Percentiles rank a stretch among this genome's conserved stretches.
Evolutionary conservation across 2,113 vertebrate species (phyloP).

Genomic region (Melanerpes aurifrons): DNA sequence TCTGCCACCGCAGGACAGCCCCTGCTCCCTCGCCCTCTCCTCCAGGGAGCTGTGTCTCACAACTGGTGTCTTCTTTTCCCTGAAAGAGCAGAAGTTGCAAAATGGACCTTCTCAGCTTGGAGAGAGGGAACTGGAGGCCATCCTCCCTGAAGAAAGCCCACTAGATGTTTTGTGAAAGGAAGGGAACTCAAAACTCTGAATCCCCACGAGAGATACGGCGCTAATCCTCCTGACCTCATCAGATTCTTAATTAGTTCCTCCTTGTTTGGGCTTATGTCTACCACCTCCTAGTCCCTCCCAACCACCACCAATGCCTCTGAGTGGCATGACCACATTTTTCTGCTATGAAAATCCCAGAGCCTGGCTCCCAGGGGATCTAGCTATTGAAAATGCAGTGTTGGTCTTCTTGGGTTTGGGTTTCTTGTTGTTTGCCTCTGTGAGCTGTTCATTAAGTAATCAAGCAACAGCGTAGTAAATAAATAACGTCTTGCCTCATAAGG

Average conservation of each 20-base stretch:
- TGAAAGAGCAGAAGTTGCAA: not conserved
- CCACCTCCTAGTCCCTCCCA: not conserved
- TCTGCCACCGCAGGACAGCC: not conserved
- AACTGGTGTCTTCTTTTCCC: not conserved
- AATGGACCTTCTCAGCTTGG: not conserved
- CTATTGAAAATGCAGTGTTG: conserved; percentile 42
- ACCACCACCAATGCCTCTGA: not conserved
- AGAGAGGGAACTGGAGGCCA: not conserved
- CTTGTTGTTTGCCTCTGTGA: conserved; percentile 42
- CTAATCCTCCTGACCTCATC: not conserved
- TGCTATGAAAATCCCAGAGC: conserved; percentile 40
- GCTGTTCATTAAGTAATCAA: conserved; percentile 44
- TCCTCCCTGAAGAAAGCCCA: not conserved
- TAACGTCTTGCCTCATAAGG: conserved; percentile 4
- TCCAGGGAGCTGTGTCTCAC: not conserved
- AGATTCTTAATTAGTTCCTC: not conserved
- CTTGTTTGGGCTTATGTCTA: not conserved
- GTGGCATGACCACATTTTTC: conserved; percentile 37
- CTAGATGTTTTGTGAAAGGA: not conserved
- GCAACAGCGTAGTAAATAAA: conserved; percentile 23
- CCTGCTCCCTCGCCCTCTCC: not conserved
- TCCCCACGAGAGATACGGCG: not conserved
- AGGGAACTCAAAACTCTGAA: not conserved
- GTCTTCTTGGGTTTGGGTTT: conserved; percentile 12
- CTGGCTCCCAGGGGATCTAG: conserved; percentile 33